Conservation (phyloP, 2,113 vertebrate genomes). For the Oryzias javanicus region DNA sequence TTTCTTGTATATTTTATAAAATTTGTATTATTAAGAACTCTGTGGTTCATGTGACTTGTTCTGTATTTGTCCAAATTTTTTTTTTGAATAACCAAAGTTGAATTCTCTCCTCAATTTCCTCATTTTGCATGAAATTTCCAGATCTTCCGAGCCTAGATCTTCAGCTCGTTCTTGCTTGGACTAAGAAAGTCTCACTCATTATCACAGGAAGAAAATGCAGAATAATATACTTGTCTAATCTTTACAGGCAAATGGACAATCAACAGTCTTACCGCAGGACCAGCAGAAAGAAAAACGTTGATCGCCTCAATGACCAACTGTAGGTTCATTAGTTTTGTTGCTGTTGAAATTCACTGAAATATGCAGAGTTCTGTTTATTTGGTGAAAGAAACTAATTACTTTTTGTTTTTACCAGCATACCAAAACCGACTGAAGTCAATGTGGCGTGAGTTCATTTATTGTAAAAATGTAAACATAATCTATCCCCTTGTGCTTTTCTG, state of each 20-base stretch:
- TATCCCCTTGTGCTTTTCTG: neutral
- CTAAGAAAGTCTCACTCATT: slow-evolving; percentile 50
- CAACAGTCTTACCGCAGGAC: slow-evolving; percentile 58
- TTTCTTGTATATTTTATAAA: neutral
- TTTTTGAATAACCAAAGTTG: neutral
- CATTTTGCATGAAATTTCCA: slow-evolving; percentile 13
- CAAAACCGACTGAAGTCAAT: slow-evolving; percentile 76
- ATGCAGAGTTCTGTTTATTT: neutral
- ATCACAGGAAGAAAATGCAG: neutral
- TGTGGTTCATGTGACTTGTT: neutral
- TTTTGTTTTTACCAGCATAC: slow-evolving; percentile 67
- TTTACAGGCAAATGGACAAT: slow-evolving; percentile 64
- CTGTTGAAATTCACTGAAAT: neutral
- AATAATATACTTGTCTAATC: slow-evolving; percentile 11
- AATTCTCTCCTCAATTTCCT: neutral
- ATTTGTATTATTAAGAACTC: neutral
- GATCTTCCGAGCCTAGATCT: slow-evolving; percentile 4
- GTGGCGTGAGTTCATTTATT: slow-evolving; percentile 70
- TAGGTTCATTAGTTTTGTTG: slow-evolving; percentile 55
- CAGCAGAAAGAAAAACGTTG: slow-evolving; percentile 69
- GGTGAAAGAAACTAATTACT: slow-evolving; percentile 1
- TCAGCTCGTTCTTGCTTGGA: slow-evolving; percentile 34
- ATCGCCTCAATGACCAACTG: slow-evolving; percentile 76
- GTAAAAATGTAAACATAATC: neutral
- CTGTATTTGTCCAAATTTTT: neutral